These are phyloP conservation scores for Dasypus novemcinctus DNA, from an alignment of 2,113 vertebrate genomes.

Conservation along the genomic window DNA sequence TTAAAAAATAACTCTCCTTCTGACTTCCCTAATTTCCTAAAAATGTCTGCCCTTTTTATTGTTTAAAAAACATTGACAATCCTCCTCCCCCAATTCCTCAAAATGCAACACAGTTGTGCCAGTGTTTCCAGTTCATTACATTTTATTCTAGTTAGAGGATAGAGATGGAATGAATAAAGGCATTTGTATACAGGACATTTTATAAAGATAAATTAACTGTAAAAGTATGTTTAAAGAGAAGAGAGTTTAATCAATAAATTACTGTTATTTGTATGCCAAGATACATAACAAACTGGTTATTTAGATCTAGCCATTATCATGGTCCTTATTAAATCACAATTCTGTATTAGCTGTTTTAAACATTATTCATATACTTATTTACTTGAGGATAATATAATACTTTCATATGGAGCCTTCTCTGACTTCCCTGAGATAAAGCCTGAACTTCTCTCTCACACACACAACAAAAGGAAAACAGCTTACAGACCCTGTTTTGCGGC, in stretches of 20 bases:
- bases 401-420: neutral
- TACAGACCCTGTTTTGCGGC: neutral
- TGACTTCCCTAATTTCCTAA: neutral
- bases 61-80: neutral
- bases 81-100: neutral
- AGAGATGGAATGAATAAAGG: neutral
- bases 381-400: neutral
- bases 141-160: neutral
- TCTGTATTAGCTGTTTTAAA: neutral
- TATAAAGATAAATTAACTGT: neutral
- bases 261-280: neutral
- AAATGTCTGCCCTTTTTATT: neutral
- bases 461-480: neutral
- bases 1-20: neutral
- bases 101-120: neutral
- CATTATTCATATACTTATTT: neutral
- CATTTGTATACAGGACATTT: neutral
- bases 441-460: neutral
- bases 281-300: neutral
- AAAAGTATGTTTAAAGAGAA: neutral
- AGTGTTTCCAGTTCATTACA: neutral
- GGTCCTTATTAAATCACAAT: neutral
- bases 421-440: neutral
- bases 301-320: neutral
- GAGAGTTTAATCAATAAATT: neutral